Base-by-base conservation (phyloP, 1,140 invertebrate genomes). In the Apis florea region DNA sequence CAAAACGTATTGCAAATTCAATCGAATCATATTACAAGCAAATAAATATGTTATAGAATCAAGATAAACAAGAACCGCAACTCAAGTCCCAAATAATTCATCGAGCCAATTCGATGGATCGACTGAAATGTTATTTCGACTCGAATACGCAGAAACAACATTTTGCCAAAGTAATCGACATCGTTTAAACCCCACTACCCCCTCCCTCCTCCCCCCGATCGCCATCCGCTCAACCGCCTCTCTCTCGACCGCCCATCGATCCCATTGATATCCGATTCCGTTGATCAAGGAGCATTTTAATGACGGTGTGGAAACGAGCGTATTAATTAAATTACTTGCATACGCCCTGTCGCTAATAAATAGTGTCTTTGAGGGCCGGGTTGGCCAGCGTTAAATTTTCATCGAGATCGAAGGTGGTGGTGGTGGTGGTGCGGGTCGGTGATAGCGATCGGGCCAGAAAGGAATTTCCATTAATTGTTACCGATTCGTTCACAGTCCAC, bases 401-500 rank as follows among this genome's bases (percentile, higher is more conserved):
- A 64, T 26, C 21, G 69, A 73, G 12, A 31, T 6, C 15, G 56
- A 64, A 72, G 31, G 31, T 6, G 31, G 31, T 40, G 31, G 31
- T 31, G n/a, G n/a, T 15, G 61, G 75, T 51, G 51, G 31, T 21
- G 61, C 53, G 71, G 24, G 47, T 54, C 19, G 31, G 31, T n/a
- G 17, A 13, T 21, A 49, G 31, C 49, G n/a, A 53, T 83, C 75
- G 75, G 78, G 51, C 54, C 82, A 58, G 69, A 85, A 72, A 51
- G 75, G 82, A 89, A 90, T 89, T 88, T 68, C 76, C 78, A 87
- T 88, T 88, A 90, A 90, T 90, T 89, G 83, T 90, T 89, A 88
- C 81, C 79, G 84, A 89, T 88, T 85, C 82, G 79, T 83, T 90
- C 88, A 88, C 71, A 83, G 84, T 76, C 54, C 69, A 61, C 13